Conservation (phyloP, 2,888 invertebrate genomes). For the Drosophila leonis region DNA sequence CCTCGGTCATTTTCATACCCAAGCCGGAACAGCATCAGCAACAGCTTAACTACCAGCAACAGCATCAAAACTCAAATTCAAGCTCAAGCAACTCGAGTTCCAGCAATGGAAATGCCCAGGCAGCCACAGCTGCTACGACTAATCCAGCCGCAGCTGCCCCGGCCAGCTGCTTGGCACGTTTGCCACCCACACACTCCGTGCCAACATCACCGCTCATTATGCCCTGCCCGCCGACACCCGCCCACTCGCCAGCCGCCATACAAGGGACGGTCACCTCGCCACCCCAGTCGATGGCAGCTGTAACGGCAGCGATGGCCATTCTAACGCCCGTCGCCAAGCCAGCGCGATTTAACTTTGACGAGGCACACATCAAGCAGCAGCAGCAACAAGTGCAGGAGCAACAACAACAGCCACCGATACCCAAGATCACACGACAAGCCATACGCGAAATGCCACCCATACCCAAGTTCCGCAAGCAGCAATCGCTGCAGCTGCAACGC, state of each 20-base stretch:
- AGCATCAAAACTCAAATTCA: slow-evolving; percentile 83
- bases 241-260: slow-evolving; percentile 84
- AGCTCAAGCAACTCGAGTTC: slow-evolving; percentile 84
- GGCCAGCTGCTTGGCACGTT: slow-evolving; percentile 37
- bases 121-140: slow-evolving; percentile 33
- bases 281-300: slow-evolving; percentile 82
- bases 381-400: slow-evolving; percentile 4
- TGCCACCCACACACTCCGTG: slow-evolving; percentile 86
- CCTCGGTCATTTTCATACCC: slow-evolving; percentile 96
- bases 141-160: slow-evolving; percentile 31
- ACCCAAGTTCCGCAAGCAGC: slow-evolving; percentile 86
- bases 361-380: slow-evolving; percentile 62
- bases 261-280: slow-evolving; percentile 82
- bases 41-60: slow-evolving; percentile 82
- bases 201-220: slow-evolving; percentile 90
- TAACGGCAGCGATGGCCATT: slow-evolving; percentile 84
- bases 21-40: slow-evolving; percentile 88
- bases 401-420: slow-evolving; percentile 28
- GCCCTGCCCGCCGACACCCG: slow-evolving; percentile 85
- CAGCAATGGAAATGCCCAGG: slow-evolving; percentile 75
- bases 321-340: slow-evolving; percentile 77
- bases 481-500: slow-evolving; percentile 83
- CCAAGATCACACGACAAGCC: slow-evolving; percentile 88
- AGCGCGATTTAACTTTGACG: slow-evolving; percentile 56
- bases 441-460: slow-evolving; percentile 88